A percentile compares a stretch with the other conserved stretches of the same genome.
Conservation (phyloP, 2,888 invertebrate genomes). For the Amphipyra berbera region DNA sequence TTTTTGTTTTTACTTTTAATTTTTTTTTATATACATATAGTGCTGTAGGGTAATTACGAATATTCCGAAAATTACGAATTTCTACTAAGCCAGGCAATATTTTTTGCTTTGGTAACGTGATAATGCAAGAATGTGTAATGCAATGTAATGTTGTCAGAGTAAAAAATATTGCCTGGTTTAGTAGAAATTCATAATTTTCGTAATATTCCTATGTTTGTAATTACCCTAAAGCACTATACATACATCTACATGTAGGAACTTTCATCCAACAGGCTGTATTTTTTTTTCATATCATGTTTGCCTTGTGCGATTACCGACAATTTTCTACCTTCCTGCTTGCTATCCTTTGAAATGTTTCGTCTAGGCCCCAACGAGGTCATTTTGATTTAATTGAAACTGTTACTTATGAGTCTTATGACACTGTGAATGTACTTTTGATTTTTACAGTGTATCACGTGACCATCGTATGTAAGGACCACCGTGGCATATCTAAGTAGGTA, state of each 20-base stretch:
- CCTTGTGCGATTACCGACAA: slow-evolving; percentile 21
- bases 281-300: slow-evolving; percentile 23
- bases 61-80: too few species aligned
- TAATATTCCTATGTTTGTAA: too few species aligned
- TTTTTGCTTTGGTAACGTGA: too few species aligned
- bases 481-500: slow-evolving; percentile 27
- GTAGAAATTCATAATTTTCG: too few species aligned
- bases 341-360: slow-evolving; percentile 17
- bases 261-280: slow-evolving; percentile 20
- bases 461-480: slow-evolving; percentile 23
- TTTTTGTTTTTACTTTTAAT: slow-evolving; percentile 8
- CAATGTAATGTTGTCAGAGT: too few species aligned
- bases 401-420: background rate
- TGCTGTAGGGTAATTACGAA: too few species aligned
- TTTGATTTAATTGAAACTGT: slow-evolving; percentile 4
- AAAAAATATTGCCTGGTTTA: too few species aligned
- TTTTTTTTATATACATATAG: background rate
- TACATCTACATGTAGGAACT: slow-evolving; percentile 8
- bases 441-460: slow-evolving; percentile 2
- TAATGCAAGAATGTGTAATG: too few species aligned
- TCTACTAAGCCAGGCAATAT: too few species aligned
- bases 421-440: slow-evolving; percentile 2
- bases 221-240: too few species aligned
- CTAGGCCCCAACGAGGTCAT: slow-evolving; percentile 3
- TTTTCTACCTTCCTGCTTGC: slow-evolving; percentile 32